A percentile compares a stretch with the other conserved stretches of the same genome.
Evolutionary conservation across 2,113 vertebrate genomes (phyloP).

Genomic region (Peromyscus leucopus): DNA sequence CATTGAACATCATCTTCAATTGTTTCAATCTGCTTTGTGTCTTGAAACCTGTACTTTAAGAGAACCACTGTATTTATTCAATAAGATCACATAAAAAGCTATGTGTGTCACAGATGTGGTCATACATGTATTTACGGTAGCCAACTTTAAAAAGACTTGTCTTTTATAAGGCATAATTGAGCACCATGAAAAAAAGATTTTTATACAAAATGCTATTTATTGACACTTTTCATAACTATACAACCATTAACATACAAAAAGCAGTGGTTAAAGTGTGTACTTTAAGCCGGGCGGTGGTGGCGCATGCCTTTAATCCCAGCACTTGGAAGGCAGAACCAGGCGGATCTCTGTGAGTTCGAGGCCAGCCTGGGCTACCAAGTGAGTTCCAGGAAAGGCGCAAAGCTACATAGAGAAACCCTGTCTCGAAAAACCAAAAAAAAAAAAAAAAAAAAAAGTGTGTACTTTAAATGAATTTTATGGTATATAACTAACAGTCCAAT

Average conservation of each 20-base stretch:
- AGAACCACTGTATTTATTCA: constrained; percentile 38
- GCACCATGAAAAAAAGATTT: background rate
- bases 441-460: no score
- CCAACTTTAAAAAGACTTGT: constrained; percentile 2
- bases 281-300: no score
- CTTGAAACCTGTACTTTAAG: background rate
- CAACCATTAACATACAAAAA: background rate
- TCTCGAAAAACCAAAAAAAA: no score
- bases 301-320: no score
- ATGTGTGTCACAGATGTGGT: background rate
- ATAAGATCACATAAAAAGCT: background rate
- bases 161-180: background rate
- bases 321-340: no score
- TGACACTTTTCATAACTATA: background rate
- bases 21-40: constrained; percentile 1
- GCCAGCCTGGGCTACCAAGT: no score
- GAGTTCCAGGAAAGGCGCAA: no score
- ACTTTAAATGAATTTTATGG: background rate
- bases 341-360: no score
- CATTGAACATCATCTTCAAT: background rate
- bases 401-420: no score
- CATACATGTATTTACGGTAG: background rate
- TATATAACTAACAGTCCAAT: background rate
- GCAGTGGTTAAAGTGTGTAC: background rate
- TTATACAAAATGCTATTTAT: background rate